Evolutionary conservation across 1,140 invertebrate species (phyloP).

Genomic region (Stegodyphus dumicola): DNA sequence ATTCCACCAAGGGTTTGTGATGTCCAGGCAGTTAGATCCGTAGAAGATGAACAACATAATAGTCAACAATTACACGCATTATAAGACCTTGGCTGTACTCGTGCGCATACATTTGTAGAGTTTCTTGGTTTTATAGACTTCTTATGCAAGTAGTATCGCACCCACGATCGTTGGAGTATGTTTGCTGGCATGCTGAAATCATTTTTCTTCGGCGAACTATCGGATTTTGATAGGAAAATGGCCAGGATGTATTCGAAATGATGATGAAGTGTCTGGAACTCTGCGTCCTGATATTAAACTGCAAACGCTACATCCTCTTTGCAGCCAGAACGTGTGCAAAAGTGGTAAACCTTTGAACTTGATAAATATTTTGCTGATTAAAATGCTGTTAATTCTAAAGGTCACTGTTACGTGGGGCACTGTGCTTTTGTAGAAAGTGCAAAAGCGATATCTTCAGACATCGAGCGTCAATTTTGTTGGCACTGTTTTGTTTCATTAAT

Average conservation of each 20-base stretch:
- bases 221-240: constrained; percentile 45
- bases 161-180: constrained; percentile 38
- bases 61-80: constrained; percentile 56
- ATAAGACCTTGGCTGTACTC: constrained; percentile 42
- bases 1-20: background rate
- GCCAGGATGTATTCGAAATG: constrained; percentile 30
- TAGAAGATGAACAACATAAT: constrained; percentile 51
- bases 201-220: constrained; percentile 30
- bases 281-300: constrained; percentile 38
- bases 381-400: too few species aligned
- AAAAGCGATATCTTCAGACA: too few species aligned
- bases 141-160: constrained; percentile 37
- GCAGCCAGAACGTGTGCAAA: constrained; percentile 20
- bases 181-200: constrained; percentile 42
- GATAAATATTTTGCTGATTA: background rate
- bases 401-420: too few species aligned
- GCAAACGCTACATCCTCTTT: constrained; percentile 5
- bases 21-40: background rate
- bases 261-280: constrained; percentile 33
- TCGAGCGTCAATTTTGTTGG: too few species aligned
- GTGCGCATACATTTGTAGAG: constrained; percentile 29
- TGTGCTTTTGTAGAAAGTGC: too few species aligned
- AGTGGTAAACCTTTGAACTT: constrained; percentile 17
- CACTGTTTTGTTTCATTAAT: too few species aligned
- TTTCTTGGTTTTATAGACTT: constrained; percentile 1